Evolutionary conservation across 2,888 invertebrate genomes (phyloP), one percentile per base, ranked within the genome.

Genomic region (Metalampra italica): DNA sequence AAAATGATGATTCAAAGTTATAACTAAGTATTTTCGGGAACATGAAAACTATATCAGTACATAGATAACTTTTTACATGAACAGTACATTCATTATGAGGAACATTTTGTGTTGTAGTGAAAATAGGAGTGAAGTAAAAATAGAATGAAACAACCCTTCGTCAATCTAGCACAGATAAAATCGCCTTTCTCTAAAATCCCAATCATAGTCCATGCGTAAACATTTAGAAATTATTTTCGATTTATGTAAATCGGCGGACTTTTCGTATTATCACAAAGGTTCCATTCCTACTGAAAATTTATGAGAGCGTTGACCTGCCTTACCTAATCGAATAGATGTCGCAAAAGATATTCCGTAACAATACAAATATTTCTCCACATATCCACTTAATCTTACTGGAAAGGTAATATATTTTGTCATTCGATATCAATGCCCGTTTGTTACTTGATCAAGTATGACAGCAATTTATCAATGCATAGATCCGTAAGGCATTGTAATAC

Each of bases 351-450:
- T 55, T 44, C 42, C 38, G 44, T 52, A 46, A 49, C 51, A 49
- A 50, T n/a, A 55, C n/a, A 47, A 53, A 57, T 46, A 47, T 40
- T 50, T 49, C 49, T 55, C 2, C 53, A 50, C 46, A 57, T 54
- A 52, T 53, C 52, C 52, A 49, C 43, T 55, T 40, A 15, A 39
- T 11, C n/a, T 36, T 50, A 46, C 50, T 42, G 43, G 22, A 30
- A 13, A 29, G 40, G 46, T 49, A 53, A 53, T 53, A 55, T 52
- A 48, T 57, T 44, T 45, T 49, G 53, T 50, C 52, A 59, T 52
- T 49, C 49, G 49, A 51, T 55, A 53, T 52, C 45, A 52, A 43
- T 34, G 43, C 29, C 36, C 38, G 43, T 45, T 34, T 36, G 9
- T 36, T 43, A n/a, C 15, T 43, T 32, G 29, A 22, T 42, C 41